Conservation (phyloP, 37 sponge, comb jelly and placozoan species). For the Petrosia ficiformis region DNA sequence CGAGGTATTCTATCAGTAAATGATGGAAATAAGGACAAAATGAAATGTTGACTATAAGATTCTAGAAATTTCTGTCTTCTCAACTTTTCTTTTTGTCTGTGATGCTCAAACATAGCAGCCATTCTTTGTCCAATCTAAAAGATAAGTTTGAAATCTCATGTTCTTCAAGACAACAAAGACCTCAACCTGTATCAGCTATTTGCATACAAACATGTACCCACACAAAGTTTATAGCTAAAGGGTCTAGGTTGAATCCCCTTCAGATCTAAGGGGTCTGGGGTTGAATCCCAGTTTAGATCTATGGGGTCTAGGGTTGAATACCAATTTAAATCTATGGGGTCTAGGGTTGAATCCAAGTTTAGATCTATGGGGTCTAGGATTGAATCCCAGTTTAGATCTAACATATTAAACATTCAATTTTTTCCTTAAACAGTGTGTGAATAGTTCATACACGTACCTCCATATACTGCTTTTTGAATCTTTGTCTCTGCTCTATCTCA, state of each 20-base stretch:
- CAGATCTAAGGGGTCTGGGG: no score
- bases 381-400: no score
- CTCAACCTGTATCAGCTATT: not conserved
- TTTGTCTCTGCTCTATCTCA: conserved; percentile 43
- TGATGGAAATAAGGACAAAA: conserved; percentile 49
- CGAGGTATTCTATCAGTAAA: conserved; percentile 40
- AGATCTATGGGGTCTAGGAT: no score
- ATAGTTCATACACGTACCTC: no score
- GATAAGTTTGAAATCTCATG: not conserved
- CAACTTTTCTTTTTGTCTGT: conserved; percentile 39
- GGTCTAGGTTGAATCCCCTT: no score
- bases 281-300: no score
- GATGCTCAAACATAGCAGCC: not conserved
- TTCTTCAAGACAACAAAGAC: not conserved
- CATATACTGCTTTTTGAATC: conserved; percentile 20
- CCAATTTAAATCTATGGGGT: no score
- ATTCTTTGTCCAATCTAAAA: conserved; percentile 20
- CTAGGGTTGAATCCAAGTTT: not conserved
- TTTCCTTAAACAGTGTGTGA: no score
- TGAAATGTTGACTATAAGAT: conserved; percentile 39
- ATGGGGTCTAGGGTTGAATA: no score
- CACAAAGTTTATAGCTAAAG: no score
- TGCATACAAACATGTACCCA: no score
- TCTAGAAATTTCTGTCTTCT: conserved; percentile 16
- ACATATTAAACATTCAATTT: no score